These are phyloP conservation scores for Aphodius sticticus DNA, from an alignment of 2,888 invertebrate species.

Conservation along the genomic window DNA sequence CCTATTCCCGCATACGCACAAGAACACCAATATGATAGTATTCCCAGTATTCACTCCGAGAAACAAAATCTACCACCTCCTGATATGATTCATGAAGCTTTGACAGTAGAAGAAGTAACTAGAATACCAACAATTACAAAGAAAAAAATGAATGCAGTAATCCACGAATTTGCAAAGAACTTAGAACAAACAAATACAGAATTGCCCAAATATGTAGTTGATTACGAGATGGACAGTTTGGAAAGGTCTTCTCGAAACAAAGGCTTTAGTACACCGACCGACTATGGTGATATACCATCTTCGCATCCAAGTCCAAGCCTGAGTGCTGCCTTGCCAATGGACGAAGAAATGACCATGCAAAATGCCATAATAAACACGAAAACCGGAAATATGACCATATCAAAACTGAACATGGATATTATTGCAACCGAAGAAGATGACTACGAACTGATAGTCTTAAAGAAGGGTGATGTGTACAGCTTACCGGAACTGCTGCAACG, in stretches of 20 bases:
- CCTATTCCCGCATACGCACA: conserved; percentile 58
- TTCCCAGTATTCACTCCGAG: conserved; percentile 15
- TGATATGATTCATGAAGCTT: conserved; percentile 73
- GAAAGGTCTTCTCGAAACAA: conserved; percentile 67
- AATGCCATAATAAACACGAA: conserved; percentile 76
- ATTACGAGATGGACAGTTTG: conserved; percentile 79
- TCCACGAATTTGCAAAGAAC: conserved; percentile 55
- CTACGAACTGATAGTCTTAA: conserved; percentile 60
- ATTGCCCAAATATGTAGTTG: conserved; percentile 47
- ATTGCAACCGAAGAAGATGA: conserved; percentile 54
- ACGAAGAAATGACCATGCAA: conserved; percentile 82
- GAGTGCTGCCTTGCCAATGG: conserved; percentile 77
- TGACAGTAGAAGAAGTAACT: conserved; percentile 63
- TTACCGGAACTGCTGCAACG: conserved; percentile 62
- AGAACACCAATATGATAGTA: conserved; percentile 34
- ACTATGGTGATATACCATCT: conserved; percentile 70
- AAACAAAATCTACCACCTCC: conserved; percentile 56
- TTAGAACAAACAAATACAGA: conserved; percentile 38
- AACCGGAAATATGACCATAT: conserved; percentile 65
- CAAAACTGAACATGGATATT: conserved; percentile 53
- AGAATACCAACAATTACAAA: conserved; percentile 65
- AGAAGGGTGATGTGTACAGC: conserved; percentile 43
- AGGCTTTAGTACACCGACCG: conserved; percentile 67
- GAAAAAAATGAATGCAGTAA: conserved; percentile 70
- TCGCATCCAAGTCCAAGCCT: conserved; percentile 78